A percentile compares a stretch with the other conserved stretches of the same genome.
Evolutionary conservation across 1,140 invertebrate genomes (phyloP).

Genomic region (Melanaphis sacchari): DNA sequence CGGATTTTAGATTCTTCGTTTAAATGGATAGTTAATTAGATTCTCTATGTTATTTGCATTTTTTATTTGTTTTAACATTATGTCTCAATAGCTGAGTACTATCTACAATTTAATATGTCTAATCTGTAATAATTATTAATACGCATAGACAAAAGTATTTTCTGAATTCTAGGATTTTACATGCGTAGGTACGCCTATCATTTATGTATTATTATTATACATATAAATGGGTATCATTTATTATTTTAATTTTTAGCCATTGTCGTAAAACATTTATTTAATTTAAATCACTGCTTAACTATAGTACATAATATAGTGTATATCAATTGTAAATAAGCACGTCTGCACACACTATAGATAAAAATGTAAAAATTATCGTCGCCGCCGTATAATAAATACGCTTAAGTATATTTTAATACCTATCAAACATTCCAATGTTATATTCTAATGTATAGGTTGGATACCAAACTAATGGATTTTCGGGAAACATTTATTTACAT

Average conservation of each 20-base stretch:
- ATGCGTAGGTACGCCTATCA: background rate
- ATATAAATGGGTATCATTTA: background rate
- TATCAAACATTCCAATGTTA: background rate
- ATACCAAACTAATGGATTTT: background rate
- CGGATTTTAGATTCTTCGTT: background rate
- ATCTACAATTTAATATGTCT: background rate
- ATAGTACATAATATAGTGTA: background rate
- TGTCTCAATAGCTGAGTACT: background rate
- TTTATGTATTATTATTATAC: background rate
- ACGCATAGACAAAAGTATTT: background rate
- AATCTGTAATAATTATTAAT: too few species aligned
- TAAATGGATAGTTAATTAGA: background rate
- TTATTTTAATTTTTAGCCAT: background rate
- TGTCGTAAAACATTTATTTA: background rate
- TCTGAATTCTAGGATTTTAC: background rate
- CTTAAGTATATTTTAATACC: background rate
- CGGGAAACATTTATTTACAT: background rate
- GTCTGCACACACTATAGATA: background rate
- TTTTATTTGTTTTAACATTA: background rate
- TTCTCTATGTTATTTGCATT: background rate
- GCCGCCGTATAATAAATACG: background rate
- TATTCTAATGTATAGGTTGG: too few species aligned
- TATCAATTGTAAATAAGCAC: background rate
- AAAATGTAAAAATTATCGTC: background rate
- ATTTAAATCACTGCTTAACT: background rate